phyloP scores from a whole-genome alignment of 30 jellyfish, hydroid and myxozoan species.

The Phacellophora camtschatica region DNA sequence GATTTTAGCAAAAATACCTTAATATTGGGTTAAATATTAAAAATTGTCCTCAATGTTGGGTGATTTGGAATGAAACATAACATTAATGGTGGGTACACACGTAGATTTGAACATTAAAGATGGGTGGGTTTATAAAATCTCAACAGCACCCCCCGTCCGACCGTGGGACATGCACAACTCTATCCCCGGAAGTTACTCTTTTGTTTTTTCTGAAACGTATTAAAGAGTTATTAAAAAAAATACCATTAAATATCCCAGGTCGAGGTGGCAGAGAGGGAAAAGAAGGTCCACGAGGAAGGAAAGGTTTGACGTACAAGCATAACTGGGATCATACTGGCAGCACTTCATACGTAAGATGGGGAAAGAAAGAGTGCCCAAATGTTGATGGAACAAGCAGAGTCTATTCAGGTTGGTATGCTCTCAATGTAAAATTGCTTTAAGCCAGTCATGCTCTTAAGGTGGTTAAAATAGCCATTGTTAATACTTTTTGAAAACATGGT shows the following conservation, averaged over 20 bases:
- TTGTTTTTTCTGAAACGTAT: not conserved
- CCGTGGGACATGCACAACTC: too few species aligned
- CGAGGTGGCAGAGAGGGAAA: slow-evolving; percentile 19
- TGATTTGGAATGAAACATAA: too few species aligned
- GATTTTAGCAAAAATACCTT: too few species aligned
- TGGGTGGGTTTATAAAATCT: too few species aligned
- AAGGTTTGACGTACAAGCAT: slow-evolving; percentile 7
- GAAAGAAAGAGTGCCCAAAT: slow-evolving; percentile 71
- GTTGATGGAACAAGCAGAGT: slow-evolving; percentile 40
- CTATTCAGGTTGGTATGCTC: slow-evolving; percentile 36
- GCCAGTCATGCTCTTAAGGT: too few species aligned
- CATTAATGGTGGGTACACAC: not conserved
- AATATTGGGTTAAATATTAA: too few species aligned
- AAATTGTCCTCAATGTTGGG: too few species aligned
- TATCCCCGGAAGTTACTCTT: not conserved
- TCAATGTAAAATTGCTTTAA: not conserved
- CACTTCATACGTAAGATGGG: slow-evolving; percentile 83
- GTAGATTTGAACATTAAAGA: too few species aligned
- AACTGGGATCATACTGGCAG: slow-evolving; percentile 22
- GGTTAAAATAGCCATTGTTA: too few species aligned
- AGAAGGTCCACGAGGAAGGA: slow-evolving; percentile 34
- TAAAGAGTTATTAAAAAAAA: not conserved
- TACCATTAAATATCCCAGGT: slow-evolving; percentile 6
- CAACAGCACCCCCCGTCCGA: too few species aligned
- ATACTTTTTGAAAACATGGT: too few species aligned